Evolutionary conservation across 2,797 vertebrate species (phyloP).

Genomic region (Protonibea diacanthus): DNA sequence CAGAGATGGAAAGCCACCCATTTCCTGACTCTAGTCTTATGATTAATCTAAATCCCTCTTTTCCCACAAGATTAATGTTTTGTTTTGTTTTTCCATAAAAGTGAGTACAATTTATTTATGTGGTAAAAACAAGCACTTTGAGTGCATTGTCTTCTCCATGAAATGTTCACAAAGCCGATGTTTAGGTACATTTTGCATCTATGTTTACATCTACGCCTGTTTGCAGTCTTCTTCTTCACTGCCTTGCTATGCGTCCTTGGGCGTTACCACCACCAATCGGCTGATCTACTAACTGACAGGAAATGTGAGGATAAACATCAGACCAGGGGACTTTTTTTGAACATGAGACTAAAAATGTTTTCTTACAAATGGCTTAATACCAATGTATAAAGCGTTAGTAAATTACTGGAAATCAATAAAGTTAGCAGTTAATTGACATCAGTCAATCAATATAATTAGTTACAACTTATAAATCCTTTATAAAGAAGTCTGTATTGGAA

Average conservation of each 20-base stretch:
- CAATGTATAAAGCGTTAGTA: neutral
- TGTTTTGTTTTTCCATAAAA: no score
- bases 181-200: neutral
- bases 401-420: neutral
- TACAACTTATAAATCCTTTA: neutral
- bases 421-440: neutral
- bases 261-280: neutral
- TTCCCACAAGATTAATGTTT: neutral
- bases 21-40: neutral
- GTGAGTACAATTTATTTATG: neutral
- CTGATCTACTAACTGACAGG: neutral
- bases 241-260: neutral
- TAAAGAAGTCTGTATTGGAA: slow-evolving; percentile 5
- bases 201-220: neutral
- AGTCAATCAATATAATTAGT: neutral
- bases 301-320: neutral
- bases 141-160: neutral
- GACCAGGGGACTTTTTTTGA: neutral
- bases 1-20: neutral
- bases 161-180: neutral
- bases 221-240: neutral
- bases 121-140: neutral
- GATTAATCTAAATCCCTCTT: neutral
- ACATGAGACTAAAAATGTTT: neutral
- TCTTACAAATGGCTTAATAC: neutral